Percentiles rank a stretch among this genome's conserved stretches.
Conservation (phyloP, 2,113 vertebrate genomes). For the Narcine bancroftii region DNA sequence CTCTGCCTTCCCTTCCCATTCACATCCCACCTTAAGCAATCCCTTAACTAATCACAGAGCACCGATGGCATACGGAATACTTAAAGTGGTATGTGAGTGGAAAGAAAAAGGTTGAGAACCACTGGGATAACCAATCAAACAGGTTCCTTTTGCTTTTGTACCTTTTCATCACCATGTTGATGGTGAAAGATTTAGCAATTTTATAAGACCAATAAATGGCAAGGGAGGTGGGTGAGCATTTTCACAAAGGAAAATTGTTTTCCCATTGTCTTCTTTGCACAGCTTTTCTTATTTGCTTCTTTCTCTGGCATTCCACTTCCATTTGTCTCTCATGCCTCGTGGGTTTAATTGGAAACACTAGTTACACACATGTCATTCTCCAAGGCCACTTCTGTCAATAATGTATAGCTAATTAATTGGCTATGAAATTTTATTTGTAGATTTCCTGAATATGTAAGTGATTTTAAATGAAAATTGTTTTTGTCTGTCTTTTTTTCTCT, state of each 20-base stretch:
- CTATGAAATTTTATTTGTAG: neutral
- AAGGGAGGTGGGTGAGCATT: too few relatives aligned
- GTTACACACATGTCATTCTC: neutral
- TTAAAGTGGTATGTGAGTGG: too few relatives aligned
- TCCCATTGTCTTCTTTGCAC: neutral
- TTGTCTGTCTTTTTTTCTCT: neutral
- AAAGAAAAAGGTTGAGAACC: too few relatives aligned
- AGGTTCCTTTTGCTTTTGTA: too few relatives aligned
- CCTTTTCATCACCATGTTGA: too few relatives aligned
- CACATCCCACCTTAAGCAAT: too few relatives aligned
- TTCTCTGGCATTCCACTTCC: neutral
- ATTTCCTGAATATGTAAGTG: neutral
- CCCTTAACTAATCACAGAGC: too few relatives aligned
- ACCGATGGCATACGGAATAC: too few relatives aligned
- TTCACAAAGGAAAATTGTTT: neutral
- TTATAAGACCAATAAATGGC: too few relatives aligned
- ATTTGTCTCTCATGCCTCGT: neutral
- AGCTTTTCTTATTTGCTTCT: neutral
- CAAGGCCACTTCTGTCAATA: neutral
- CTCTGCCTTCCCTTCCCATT: too few relatives aligned
- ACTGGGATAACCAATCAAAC: too few relatives aligned
- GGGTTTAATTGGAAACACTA: neutral
- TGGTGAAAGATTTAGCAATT: too few relatives aligned
- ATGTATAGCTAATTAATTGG: neutral
- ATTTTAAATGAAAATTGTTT: neutral